A percentile compares a stretch with the other conserved stretches of the same genome.
Evolutionary conservation across 2,888 invertebrate genomes (phyloP).

Genomic region (Dryococelus australis): DNA sequence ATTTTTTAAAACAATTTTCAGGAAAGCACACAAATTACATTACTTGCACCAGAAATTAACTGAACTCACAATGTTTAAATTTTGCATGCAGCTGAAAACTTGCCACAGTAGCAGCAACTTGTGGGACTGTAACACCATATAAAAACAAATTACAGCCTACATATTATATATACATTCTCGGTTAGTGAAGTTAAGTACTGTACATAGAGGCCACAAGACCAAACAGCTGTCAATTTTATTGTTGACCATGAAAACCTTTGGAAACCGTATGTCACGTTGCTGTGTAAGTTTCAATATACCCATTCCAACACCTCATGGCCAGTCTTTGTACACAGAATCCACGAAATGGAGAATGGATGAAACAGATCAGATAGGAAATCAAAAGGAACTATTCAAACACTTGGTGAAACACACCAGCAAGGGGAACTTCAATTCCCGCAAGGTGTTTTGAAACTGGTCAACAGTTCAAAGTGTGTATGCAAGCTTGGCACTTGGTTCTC

Average conservation of each 20-base stretch:
- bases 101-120: background rate
- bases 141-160: background rate
- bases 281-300: background rate
- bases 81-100: too few relatives aligned
- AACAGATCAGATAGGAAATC: background rate
- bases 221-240: background rate
- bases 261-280: background rate
- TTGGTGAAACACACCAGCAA: background rate
- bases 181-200: background rate
- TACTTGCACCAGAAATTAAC: too few relatives aligned
- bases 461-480: constrained; percentile 79
- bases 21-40: too few relatives aligned
- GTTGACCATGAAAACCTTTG: background rate
- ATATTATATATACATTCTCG: background rate
- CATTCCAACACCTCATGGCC: background rate
- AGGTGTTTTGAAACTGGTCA: constrained; percentile 63
- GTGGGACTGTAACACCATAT: background rate
- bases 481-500: constrained; percentile 65
- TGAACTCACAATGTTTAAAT: too few relatives aligned
- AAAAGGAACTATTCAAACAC: constrained; percentile 1
- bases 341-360: background rate
- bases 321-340: background rate
- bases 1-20: too few relatives aligned
- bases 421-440: background rate
- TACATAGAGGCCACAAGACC: background rate